Evolutionary conservation across 2,797 vertebrate genomes (phyloP).

Genomic region (Chlorospingus flavigularis): DNA sequence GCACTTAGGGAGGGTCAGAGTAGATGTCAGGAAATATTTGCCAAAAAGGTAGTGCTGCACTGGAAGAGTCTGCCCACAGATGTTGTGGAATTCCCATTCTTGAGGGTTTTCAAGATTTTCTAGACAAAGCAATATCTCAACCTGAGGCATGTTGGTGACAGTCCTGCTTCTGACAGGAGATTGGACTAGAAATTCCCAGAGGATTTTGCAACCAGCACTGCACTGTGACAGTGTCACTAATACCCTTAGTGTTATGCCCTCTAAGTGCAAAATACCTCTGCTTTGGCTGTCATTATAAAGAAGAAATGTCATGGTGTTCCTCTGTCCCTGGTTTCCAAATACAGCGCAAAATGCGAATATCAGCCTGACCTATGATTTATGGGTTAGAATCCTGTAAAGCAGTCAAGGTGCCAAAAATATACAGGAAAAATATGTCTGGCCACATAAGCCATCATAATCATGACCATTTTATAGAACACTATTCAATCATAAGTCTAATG

Average conservation of each 20-base stretch:
- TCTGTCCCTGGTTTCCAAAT: neutral
- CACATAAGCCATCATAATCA: neutral
- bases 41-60: neutral
- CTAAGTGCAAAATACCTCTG: neutral
- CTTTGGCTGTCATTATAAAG: neutral
- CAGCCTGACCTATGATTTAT: neutral
- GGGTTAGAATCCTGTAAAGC: neutral
- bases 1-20: neutral
- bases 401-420: neutral
- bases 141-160: neutral
- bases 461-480: neutral
- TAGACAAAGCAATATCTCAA: neutral
- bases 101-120: neutral
- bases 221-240: neutral
- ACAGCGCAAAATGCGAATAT: neutral
- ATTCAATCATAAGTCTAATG: neutral
- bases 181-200: neutral
- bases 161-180: neutral
- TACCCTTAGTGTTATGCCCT: neutral
- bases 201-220: neutral
- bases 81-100: neutral
- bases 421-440: neutral
- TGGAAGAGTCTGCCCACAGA: neutral
- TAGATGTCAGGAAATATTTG: neutral
- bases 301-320: neutral